A percentile compares a stretch with the other conserved stretches of the same genome.
phyloP scores from a whole-genome alignment of 2,113 vertebrate species.

The Acinonyx jubatus region DNA sequence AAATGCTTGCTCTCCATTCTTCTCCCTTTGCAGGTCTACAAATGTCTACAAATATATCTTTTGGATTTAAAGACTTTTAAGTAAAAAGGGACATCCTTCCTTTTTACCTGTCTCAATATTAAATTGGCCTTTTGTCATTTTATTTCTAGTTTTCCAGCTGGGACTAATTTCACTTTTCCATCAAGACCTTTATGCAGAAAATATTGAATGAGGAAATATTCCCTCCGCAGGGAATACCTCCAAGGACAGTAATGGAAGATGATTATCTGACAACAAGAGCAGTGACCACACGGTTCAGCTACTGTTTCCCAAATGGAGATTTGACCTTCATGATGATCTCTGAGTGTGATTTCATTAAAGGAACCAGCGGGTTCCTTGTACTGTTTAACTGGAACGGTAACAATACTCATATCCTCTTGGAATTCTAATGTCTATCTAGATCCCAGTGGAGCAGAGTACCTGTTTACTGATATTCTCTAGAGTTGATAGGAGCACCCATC shows the following conservation, averaged over 20 bases:
- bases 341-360: neutral
- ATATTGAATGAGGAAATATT: neutral
- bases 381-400: neutral
- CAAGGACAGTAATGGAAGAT: neutral
- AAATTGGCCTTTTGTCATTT: neutral
- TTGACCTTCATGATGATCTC: neutral
- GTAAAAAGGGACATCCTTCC: neutral
- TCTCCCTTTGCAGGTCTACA: neutral
- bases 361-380: neutral
- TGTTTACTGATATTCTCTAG: neutral
- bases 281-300: fast-evolving
- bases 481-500: neutral
- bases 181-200: neutral
- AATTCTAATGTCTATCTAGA: neutral
- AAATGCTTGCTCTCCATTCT: neutral
- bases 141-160: conserved; percentile 5
- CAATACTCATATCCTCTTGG: neutral
- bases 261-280: neutral
- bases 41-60: neutral
- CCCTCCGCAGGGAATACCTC: neutral
- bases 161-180: neutral
- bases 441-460: neutral
- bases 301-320: neutral
- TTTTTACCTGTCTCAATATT: neutral
- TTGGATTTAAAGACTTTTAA: neutral